Evolutionary conservation across 1,140 invertebrate species (phyloP), one percentile per base, ranked within the genome.

Genomic region (Trissolcus basalis): DNA sequence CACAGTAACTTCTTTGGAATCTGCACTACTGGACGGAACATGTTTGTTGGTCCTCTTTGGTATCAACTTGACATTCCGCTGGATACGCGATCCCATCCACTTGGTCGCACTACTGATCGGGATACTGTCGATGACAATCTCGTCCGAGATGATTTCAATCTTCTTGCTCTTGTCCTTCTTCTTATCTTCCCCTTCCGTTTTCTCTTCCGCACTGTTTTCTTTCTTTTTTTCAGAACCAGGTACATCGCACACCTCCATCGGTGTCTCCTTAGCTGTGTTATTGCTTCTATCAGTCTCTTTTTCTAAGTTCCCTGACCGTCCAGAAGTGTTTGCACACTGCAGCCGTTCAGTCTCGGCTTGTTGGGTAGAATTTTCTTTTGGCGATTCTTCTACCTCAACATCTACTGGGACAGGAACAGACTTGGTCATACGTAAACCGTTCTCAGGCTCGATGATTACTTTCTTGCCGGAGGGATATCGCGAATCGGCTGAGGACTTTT

Each of bases 31-130:
- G 2, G 33, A 13, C 32, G 33, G 14, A n/a, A 70, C 15, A 36
- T 41, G n/a, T 69, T 81, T 85, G 12, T 87, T 82, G 27, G 43
- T 82, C 58, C 86, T 77, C 64, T 85, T 86, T 19, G 87, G 86
- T 53, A 87, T 61, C 13, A 85, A 63, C 53, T 88, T 88, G 11
- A 87, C 83, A 35, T 88, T 88, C 10, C 86, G 79, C 41, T 88
- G 85, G 35, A 88, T 88, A 13, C 87, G 77, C 19, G 81, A 47
- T 51, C 83, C 83, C 0, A 78, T 80, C 85, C 85, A 86, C 59
- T 85, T 85, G 1, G 67, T 44, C 4, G 53, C 48, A 51, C 49
- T 64, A 9, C 35, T 54, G 19, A 88, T 80, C 75, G 81, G 84
- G 4, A 87, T 81, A 55, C 64, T 80, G 54, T 73, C 70, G 12